Evolutionary conservation across 2,113 vertebrate species (phyloP).

Genomic region (Eleginops maclovinus): DNA sequence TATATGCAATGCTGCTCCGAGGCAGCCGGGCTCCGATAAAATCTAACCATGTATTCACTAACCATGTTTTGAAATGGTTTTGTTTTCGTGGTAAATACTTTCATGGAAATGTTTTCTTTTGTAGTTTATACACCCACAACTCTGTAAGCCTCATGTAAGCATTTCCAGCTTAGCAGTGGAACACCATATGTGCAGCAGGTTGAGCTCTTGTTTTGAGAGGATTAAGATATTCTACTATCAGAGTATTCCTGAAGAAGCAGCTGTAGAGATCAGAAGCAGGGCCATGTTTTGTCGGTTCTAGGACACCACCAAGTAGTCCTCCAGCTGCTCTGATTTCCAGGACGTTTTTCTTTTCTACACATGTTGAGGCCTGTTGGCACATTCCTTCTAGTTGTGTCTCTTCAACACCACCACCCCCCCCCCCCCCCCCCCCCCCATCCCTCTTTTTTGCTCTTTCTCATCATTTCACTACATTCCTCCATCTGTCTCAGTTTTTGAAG

Average conservation of each 20-base stretch:
- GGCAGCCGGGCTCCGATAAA: conserved; percentile 47
- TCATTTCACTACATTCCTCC: conserved; percentile 6
- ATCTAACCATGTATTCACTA: neutral
- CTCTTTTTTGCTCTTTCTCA: neutral
- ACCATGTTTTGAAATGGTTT: conserved; percentile 3
- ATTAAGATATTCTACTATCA: neutral
- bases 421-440: no score
- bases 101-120: neutral
- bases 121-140: neutral
- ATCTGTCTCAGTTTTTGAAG: conserved; percentile 10
- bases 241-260: neutral
- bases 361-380: conserved; percentile 39
- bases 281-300: conserved; percentile 11
- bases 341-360: conserved; percentile 31
- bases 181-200: neutral
- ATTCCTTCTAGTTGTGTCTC: conserved; percentile 56
- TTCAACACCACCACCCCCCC: conserved; percentile 9
- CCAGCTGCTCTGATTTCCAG: conserved; percentile 62
- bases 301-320: conserved; percentile 14
- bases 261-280: conserved; percentile 1
- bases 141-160: neutral
- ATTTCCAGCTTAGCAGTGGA: neutral
- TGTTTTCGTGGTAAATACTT: neutral
- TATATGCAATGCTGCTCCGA: conserved; percentile 69
- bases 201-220: conserved; percentile 3